Evolutionary conservation across 1,140 invertebrate species (phyloP), one percentile per base, ranked within the genome.

Genomic region (Magallana angulata): DNA sequence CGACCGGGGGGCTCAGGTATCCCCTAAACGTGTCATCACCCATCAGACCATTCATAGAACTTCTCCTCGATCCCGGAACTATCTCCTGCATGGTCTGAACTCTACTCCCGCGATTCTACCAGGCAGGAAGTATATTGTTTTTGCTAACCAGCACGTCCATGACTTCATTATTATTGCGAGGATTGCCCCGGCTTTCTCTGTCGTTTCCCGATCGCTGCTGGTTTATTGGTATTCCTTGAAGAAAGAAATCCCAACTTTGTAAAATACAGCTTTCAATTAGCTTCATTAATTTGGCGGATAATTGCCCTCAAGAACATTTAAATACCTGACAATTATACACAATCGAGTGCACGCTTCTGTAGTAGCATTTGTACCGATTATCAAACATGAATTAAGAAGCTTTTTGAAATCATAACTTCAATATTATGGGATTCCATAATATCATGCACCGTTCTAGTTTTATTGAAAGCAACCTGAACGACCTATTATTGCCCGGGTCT

Each of bases 211-310:
- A 48, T 48, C 60, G 6, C 18, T 64, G 16, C 60, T 64, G 18
- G 14, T 16, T 64, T n/a, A 16, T 14, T 64, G 16, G 7, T 76
- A 7, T 24, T 30, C 7, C n/a, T 62, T 62, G 5, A 30, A 8
- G 24, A 36, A 76, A 24, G 11, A 36, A 76, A 30, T 76, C 24
- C 18, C 68, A 76, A 36, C 24, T 30, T 12, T 64, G 60, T 64
- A 16, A 64, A 64, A 64, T 16, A 18, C 60, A 64, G 36, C 60
- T 76, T 76, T 76, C 24, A 76, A 76, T 76, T 76, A 76, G 68
- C 68, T 76, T 36, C 24, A 76, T 76, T 76, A 76, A 30, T 76
- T 30, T 30, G 12, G 8, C 8, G 68, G 68, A 36, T 76, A 30
- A 30, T 76, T 76, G 68, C 9, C 11, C 36, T 48, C 36, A 48